Conservation (phyloP, 2,888 invertebrate genomes). For the Seira ritae region DNA sequence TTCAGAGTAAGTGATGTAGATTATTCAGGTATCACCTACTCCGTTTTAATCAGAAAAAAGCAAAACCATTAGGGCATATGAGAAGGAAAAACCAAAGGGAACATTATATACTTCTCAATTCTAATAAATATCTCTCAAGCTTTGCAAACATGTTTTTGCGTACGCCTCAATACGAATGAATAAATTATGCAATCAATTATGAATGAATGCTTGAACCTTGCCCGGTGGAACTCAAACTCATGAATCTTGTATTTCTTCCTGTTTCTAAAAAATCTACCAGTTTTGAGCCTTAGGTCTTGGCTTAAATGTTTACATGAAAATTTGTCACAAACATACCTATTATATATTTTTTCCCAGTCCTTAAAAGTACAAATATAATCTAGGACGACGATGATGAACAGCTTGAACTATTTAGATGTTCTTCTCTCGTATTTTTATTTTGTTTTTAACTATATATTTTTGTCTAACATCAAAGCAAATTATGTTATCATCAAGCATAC, state of each 20-base stretch:
- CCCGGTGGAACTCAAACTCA: neutral
- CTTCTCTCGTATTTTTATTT: neutral
- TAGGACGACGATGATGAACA: too few relatives aligned
- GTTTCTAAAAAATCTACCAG: neutral
- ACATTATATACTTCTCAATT: too few relatives aligned
- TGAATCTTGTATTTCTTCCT: neutral
- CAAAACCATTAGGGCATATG: too few relatives aligned
- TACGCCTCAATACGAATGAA: neutral
- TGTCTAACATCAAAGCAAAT: neutral
- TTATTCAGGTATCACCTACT: too few relatives aligned
- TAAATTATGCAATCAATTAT: conserved; percentile 2
- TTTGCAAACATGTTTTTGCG: too few relatives aligned
- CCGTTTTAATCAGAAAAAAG: too few relatives aligned
- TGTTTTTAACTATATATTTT: neutral
- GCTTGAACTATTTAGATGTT: neutral
- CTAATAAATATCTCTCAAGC: too few relatives aligned
- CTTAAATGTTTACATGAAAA: neutral
- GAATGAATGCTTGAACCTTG: neutral
- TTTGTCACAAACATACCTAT: neutral
- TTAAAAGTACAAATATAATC: neutral
- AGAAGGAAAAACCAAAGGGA: too few relatives aligned
- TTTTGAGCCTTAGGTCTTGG: neutral
- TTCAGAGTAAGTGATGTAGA: too few relatives aligned
- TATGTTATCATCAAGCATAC: conserved; percentile 1
- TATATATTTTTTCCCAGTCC: neutral